Base-by-base conservation (phyloP, 1,140 invertebrate species). In the Micrasema minimum region DNA sequence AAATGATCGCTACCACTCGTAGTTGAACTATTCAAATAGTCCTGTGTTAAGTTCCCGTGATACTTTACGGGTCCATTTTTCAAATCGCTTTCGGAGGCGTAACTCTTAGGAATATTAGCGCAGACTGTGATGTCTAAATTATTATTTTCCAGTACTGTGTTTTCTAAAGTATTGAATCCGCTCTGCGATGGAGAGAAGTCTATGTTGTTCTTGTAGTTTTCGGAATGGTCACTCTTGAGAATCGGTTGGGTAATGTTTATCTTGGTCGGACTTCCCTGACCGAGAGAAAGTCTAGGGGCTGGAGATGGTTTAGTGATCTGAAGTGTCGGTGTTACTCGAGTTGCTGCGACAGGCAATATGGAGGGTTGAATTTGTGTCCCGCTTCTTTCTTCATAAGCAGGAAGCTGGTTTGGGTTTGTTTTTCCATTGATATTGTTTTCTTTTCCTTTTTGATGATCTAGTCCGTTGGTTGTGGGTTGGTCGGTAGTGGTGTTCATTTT, bases 141-240 rank as follows among this genome's bases (percentile, higher is more conserved):
- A 14, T 66, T 62, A 66, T 74, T 77, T 61, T 79, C 78, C 31
- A 77, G 69, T 7, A 78, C 77, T 2, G 75, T 76, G 41, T 73
- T 78, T 16, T 79, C 76, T 50, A 78, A 72, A 50, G 59, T 78
- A 37, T 70, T 72, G 31, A 68, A 74, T 38, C 69, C 75, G 66
- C 78, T 79, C 55, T 73, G 70, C 14, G 68, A n/a, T 10, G 69
- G 61, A 12, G 69, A 69, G 50, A 66, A 69, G 43, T 68, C 46
- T 38, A 67, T 7, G 75, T 73, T 51, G 74, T 76, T 53, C 43
- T 72, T 76, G 45, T 67, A 68, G 18, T 38, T 51, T 7, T 65
- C 38, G 6, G 35, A 18, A 5, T 74, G 71, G 2, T 69, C 45
- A 37, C 12, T 35, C 10, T 18, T 53, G 26, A 35, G 12, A 9